Percentiles rank a stretch among this genome's conserved stretches.
Evolutionary conservation across 2,113 vertebrate species (phyloP).

Genomic region (Aix galericulata): DNA sequence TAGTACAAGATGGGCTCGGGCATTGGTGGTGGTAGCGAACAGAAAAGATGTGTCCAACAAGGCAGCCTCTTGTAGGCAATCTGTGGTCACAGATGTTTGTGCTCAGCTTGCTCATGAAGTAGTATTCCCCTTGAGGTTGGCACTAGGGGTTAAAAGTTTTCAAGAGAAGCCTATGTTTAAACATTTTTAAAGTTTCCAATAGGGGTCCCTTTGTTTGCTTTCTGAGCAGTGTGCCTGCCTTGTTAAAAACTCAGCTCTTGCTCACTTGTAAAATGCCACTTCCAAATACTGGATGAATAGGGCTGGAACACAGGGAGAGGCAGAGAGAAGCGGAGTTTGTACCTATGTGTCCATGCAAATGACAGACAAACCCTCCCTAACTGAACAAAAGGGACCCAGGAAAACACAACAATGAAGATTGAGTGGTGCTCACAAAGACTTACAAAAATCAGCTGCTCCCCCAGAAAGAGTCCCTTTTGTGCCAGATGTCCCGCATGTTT

Average conservation of each 20-base stretch:
- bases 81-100: slow-evolving; percentile 18
- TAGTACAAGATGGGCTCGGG: not conserved
- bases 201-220: slow-evolving; percentile 54
- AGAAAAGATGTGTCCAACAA: not conserved
- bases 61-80: not conserved
- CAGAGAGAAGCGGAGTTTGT: not conserved
- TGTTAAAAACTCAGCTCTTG: not conserved
- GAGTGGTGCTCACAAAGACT: too few species aligned
- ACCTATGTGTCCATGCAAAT: not conserved
- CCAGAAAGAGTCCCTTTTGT: too few species aligned
- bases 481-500: too few species aligned
- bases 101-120: slow-evolving; percentile 3
- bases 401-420: fast-evolving
- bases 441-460: too few species aligned
- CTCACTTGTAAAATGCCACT: slow-evolving; percentile 39
- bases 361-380: not conserved
- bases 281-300: slow-evolving; percentile 3
- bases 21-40: not conserved
- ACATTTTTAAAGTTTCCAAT: slow-evolving; percentile 57
- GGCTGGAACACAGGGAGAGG: not conserved
- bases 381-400: not conserved
- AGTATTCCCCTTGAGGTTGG: slow-evolving; percentile 59
- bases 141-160: slow-evolving; percentile 62
- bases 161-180: slow-evolving; percentile 62
- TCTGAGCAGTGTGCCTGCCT: slow-evolving; percentile 14